Evolutionary conservation across 2,888 invertebrate species (phyloP).

Genomic region (Zygothrica quintamaculata): DNA sequence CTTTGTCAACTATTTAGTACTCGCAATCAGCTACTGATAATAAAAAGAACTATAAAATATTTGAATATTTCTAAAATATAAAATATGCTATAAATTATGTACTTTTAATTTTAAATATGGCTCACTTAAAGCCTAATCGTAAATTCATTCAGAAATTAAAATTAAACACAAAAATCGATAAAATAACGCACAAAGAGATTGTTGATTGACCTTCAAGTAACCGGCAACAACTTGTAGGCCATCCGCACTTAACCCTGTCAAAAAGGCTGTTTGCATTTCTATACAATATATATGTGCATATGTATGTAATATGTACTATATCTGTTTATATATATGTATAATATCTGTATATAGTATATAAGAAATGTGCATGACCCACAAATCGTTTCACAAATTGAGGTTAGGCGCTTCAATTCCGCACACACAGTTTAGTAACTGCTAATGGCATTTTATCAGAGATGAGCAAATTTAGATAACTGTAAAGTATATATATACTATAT

Average conservation of each 20-base stretch:
- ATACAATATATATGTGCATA: slow-evolving; percentile 18
- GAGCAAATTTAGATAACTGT: background rate
- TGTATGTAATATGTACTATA: too few species aligned
- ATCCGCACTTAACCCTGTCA: slow-evolving; percentile 74
- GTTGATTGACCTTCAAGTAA: slow-evolving; percentile 67
- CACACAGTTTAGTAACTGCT: slow-evolving; percentile 42
- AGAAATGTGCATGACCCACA: slow-evolving; percentile 70
- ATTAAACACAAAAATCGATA: too few species aligned
- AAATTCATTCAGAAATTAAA: slow-evolving; percentile 51
- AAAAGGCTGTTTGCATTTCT: slow-evolving; percentile 71
- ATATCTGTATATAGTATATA: slow-evolving; percentile 14
- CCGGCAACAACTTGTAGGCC: slow-evolving; percentile 53
- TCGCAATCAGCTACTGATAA: background rate
- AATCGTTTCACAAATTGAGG: slow-evolving; percentile 68
- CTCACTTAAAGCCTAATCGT: slow-evolving; percentile 15
- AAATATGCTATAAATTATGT: slow-evolving; percentile 29
- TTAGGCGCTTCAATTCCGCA: slow-evolving; percentile 72
- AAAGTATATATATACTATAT: too few species aligned
- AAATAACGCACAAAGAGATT: slow-evolving; percentile 69
- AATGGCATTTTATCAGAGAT: slow-evolving; percentile 23
- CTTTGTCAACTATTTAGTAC: background rate
- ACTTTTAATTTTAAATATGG: slow-evolving; percentile 5
- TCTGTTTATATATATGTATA: slow-evolving; percentile 12
- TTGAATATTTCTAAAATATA: background rate
- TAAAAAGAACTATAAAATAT: too few species aligned